phyloP scores from a whole-genome alignment of 2,113 vertebrate species.

The Malurus elegans region DNA sequence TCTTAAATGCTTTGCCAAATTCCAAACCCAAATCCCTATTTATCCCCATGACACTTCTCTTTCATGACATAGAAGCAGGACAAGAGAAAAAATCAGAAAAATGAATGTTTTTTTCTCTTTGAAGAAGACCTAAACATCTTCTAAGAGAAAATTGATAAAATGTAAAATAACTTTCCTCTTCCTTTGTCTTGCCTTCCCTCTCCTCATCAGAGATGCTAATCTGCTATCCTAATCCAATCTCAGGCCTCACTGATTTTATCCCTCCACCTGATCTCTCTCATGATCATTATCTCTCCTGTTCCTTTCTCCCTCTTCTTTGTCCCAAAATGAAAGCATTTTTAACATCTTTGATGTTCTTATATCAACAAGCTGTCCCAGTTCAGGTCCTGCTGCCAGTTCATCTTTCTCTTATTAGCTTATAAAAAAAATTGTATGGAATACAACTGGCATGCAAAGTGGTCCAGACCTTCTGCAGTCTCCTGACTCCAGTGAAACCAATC shows the following conservation, averaged over 20 bases:
- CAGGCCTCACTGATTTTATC: not conserved
- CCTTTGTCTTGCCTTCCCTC: not conserved
- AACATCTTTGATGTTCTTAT: not conserved
- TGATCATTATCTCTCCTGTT: not conserved
- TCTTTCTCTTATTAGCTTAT: not conserved
- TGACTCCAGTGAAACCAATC: not conserved
- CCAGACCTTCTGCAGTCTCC: not conserved
- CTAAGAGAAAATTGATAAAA: not conserved
- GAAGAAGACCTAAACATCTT: not conserved
- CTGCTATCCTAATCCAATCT: not conserved
- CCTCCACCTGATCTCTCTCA: not conserved
- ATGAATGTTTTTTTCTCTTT: not conserved
- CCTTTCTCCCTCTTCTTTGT: not conserved
- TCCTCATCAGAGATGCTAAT: not conserved
- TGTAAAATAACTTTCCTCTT: not conserved
- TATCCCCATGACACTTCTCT: accelerated
- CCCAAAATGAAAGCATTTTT: not conserved
- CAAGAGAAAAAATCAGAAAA: not conserved
- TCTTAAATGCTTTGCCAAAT: not conserved
- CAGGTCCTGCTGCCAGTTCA: not conserved
- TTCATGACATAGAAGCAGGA: not conserved
- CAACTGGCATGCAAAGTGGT: not conserved
- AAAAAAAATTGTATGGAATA: not conserved
- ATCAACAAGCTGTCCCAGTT: not conserved
- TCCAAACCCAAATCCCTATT: not conserved